A percentile compares a stretch with the other conserved stretches of the same genome.
Evolutionary conservation across 2,888 invertebrate species (phyloP).

Genomic region (Pteria penguin): DNA sequence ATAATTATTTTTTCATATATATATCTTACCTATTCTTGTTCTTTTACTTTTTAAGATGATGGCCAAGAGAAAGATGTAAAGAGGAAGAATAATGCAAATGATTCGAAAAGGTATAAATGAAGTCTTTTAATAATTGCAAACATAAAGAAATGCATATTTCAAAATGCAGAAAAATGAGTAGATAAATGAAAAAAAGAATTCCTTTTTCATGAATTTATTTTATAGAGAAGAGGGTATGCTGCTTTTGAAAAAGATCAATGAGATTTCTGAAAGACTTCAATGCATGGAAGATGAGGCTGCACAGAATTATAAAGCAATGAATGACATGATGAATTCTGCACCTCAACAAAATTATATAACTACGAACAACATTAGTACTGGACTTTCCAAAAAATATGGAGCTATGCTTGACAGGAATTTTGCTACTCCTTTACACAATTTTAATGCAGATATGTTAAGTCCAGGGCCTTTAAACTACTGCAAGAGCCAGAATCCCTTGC

Average conservation of each 20-base stretch:
- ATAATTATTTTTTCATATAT: not conserved
- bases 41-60: not conserved
- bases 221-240: slow-evolving; percentile 51
- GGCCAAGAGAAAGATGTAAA: slow-evolving; percentile 1
- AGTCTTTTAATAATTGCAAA: not conserved
- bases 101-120: too few species aligned
- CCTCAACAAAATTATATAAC: too few species aligned
- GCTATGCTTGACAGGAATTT: too few species aligned
- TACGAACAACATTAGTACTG: too few species aligned
- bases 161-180: slow-evolving; percentile 19
- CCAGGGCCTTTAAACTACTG: too few species aligned
- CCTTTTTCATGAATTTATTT: not conserved
- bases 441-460: too few species aligned
- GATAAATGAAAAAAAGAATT: not conserved
- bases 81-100: too few species aligned
- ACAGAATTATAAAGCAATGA: not conserved
- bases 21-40: not conserved
- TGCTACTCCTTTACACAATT: too few species aligned
- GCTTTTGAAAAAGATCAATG: slow-evolving; percentile 57
- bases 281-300: slow-evolving; percentile 47
- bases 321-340: not conserved
- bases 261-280: slow-evolving; percentile 53
- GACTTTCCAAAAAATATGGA: too few species aligned
- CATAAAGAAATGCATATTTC: slow-evolving; percentile 7
- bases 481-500: too few species aligned